These are phyloP conservation scores for Laothoe populi DNA, from an alignment of 2,888 invertebrate species.

Conservation along the genomic window DNA sequence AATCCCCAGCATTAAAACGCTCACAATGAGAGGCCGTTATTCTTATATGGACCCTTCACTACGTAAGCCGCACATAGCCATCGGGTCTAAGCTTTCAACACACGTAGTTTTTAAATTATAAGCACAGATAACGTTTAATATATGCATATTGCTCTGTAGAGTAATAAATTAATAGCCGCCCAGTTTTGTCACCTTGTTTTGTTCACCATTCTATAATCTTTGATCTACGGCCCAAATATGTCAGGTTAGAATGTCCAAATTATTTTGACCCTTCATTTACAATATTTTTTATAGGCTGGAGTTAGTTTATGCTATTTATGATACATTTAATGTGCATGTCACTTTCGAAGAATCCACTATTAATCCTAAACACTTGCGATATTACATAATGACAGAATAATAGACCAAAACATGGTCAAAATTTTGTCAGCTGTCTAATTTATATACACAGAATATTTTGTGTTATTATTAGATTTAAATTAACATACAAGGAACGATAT, in stretches of 20 bases:
- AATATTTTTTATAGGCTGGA: constrained; percentile 5
- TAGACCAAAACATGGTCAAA: too few relatives aligned
- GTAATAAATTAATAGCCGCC: constrained; percentile 50
- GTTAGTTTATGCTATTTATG: background rate
- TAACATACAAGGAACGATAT: too few relatives aligned
- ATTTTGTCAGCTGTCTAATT: too few relatives aligned
- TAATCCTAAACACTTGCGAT: too few relatives aligned
- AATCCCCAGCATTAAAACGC: too few relatives aligned
- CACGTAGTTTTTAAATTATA: background rate
- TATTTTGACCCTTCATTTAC: constrained; percentile 37
- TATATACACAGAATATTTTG: too few relatives aligned
- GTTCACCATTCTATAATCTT: constrained; percentile 43
- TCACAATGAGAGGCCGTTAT: too few relatives aligned
- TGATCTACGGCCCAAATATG: constrained; percentile 52
- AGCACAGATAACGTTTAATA: background rate
- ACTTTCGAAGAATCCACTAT: too few relatives aligned
- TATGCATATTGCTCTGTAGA: constrained; percentile 12
- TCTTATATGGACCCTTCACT: too few relatives aligned
- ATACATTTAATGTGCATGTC: too few relatives aligned
- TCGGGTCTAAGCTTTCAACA: background rate
- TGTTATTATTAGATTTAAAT: too few relatives aligned
- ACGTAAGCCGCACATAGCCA: background rate
- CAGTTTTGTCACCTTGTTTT: constrained; percentile 49
- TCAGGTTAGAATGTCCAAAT: constrained; percentile 40
- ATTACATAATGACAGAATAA: too few relatives aligned